Base-by-base conservation (phyloP, 2,888 invertebrate species). In the Cristatella mucedo region DNA sequence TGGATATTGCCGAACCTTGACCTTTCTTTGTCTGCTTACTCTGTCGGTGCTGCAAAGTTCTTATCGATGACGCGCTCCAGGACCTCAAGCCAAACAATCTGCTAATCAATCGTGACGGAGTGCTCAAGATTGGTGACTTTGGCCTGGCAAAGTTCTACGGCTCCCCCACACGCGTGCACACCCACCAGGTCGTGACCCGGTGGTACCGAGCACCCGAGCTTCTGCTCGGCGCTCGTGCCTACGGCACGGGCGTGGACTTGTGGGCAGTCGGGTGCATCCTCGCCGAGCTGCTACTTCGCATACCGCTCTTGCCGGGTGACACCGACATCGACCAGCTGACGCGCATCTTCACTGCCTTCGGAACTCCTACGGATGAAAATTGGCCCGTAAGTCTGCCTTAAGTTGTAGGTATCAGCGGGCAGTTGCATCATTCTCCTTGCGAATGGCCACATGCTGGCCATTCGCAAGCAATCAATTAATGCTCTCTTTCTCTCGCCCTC, bases 21-120 rank as follows among this genome's bases (percentile, higher is more conserved):
- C n/a, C n/a, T n/a, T n/a, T n/a, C n/a, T n/a, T n/a, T n/a, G n/a
- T n/a, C n/a, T n/a, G n/a, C n/a, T n/a, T n/a, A n/a, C n/a, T n/a
- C n/a, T n/a, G n/a, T n/a, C n/a, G n/a, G n/a, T n/a, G n/a, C n/a
- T n/a, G n/a, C n/a, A n/a, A n/a, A n/a, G n/a, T n/a, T 32, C 15
- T 9, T 32, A n/a, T n/a, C n/a, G n/a, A n/a, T n/a, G n/a, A n/a
- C n/a, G n/a, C n/a, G n/a, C 54, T 55, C 31, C 48, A 70, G 68
- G 97, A 99, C 75, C 72, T 99, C 53, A 99, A 99, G 66, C 97
- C 97, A 1, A 99, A 99, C 66, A 99, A 99, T 72, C 76, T 99
- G 57, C 72, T 99, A 20, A 82, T 97, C 19, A 86, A 91, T 64
- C 74, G 78, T 20, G 76, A 80, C 51, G 97, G 97, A 4, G 74